These are phyloP conservation scores for Pipistrellus pygmaeus DNA, from an alignment of 2,797 vertebrate species.

Conservation along the genomic window DNA sequence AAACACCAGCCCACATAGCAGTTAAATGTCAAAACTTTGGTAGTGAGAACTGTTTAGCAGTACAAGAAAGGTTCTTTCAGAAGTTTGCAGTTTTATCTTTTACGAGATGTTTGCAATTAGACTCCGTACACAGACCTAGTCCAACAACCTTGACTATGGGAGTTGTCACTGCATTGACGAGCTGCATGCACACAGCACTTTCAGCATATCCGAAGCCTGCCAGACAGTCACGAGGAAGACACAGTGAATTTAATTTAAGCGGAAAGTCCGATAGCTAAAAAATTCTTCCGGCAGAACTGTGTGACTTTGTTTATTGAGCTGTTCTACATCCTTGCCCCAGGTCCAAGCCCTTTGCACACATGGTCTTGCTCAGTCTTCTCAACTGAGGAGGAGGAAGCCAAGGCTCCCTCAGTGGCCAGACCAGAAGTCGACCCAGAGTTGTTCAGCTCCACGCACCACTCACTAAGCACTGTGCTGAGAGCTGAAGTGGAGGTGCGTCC, in stretches of 20 bases:
- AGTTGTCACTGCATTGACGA: not conserved
- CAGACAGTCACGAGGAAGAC: not conserved
- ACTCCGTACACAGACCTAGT: not conserved
- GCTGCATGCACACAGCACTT: not conserved
- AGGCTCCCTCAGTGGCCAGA: not conserved
- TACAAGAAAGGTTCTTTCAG: conserved; percentile 2
- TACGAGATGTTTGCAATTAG: not conserved
- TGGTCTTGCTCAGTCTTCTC: not conserved
- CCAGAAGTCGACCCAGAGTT: not conserved
- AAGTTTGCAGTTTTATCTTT: not conserved
- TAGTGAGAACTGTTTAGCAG: not conserved
- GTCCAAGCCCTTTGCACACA: not conserved
- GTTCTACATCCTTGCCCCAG: not conserved
- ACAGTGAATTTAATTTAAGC: not conserved
- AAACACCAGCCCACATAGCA: not conserved
- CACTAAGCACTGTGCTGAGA: not conserved
- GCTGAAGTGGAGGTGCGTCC: not conserved
- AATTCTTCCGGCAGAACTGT: not conserved
- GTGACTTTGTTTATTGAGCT: not conserved
- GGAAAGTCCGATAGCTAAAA: not conserved
- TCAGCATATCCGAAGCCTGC: not conserved
- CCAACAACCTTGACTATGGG: not conserved
- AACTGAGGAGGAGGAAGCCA: not conserved
- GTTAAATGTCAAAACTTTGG: not conserved
- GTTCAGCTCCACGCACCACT: not conserved